Base-by-base conservation (phyloP, 2,888 invertebrate genomes). In the Xestia rhomboidea region DNA sequence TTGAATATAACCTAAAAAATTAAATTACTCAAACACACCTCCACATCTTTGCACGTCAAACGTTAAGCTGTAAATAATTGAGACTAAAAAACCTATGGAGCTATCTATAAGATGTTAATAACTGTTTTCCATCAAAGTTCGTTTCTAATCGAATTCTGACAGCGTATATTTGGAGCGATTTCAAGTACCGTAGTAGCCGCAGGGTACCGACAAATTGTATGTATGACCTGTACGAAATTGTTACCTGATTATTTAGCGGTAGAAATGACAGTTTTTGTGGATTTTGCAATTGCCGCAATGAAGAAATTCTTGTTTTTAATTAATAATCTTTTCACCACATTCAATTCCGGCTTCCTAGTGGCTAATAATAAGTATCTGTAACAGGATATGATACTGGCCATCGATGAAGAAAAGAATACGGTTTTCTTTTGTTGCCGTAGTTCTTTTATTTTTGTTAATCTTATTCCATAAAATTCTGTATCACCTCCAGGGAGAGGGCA, bases 111-210 rank as follows among this genome's bases (percentile, higher is more conserved):
- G 90, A 89, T 89, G 83, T 87, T 90, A 92, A 91, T 93, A 94
- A 94, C 93, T 93, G 93, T 95, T 95, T 95, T 94, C 94, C 95
- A 94, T 95, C 94, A 95, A 94, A 93, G 86, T 68, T 88, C 82
- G 92, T 93, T 93, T 95, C 94, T 94, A 94, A 94, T 94, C 93
- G 90, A 90, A 93, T 91, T 91, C 92, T 93, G 93, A 93, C 93
- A 92, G 91, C 77, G 75, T 87, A 91, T 92, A 95, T 95, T 93
- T 94, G 85, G 95, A 94, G 92, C 94, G 90, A 71, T 77, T 71
- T 79, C 79, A 68, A 80, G 90, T 95, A 95, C 96, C 95, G 95
- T 94, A 94, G 93, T 83, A 79, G 93, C 95, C 93, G n/a, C 80
- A 67, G 92, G 94, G 92, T 70, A 79, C 72, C 51, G 68, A 87